Conservation (phyloP, 1,140 invertebrate genomes). For the Octopus sinensis region DNA sequence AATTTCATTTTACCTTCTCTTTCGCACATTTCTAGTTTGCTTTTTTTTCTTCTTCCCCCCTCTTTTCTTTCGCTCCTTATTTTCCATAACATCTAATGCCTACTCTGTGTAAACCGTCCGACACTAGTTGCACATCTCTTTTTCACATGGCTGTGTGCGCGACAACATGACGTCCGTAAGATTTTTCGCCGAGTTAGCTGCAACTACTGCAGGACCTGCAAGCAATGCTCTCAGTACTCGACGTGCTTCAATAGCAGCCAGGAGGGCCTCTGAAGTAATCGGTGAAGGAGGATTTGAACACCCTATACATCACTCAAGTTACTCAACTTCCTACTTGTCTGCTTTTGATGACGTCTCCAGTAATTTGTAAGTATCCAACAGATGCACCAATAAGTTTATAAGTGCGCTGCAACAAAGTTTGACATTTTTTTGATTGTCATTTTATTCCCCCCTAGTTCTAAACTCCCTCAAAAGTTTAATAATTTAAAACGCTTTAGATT, state of each 20-base stretch:
- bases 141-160: background rate
- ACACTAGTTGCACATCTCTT: background rate
- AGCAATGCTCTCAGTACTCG: too few species aligned
- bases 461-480: too few species aligned
- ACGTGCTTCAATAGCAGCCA: background rate
- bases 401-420: background rate
- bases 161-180: background rate
- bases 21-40: too few species aligned
- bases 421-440: background rate
- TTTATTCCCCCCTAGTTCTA: background rate
- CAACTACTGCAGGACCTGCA: background rate
- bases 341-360: conserved; percentile 2
- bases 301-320: background rate
- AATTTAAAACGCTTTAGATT: background rate
- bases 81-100: background rate
- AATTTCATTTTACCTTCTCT: too few species aligned
- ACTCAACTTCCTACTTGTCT: background rate
- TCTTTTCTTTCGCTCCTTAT: background rate
- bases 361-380: background rate
- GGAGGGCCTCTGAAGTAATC: background rate
- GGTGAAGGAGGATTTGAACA: background rate
- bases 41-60: background rate
- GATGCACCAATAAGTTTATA: background rate
- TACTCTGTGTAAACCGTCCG: background rate
- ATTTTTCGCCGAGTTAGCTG: background rate